A percentile compares a stretch with the other conserved stretches of the same genome.
phyloP scores from a whole-genome alignment of 1,140 invertebrate genomes.

The Zaprionus davidi region DNA sequence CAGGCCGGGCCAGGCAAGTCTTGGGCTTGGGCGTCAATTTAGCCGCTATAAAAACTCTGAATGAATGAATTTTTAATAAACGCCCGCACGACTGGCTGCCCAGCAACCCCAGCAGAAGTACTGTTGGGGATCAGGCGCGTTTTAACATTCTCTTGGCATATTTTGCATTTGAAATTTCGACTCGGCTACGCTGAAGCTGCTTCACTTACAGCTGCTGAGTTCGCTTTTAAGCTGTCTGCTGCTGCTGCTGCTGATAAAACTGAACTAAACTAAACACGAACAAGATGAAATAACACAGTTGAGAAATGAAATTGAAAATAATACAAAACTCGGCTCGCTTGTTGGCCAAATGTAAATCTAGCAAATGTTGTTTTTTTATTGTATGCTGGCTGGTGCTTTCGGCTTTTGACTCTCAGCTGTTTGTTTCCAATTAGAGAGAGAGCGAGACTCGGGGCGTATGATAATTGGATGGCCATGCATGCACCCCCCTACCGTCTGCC shows the following conservation, averaged over 20 bases:
- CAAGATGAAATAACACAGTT: neutral
- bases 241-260: constrained; percentile 24
- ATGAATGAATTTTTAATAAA: constrained; percentile 79
- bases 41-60: constrained; percentile 64
- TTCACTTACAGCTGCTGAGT: constrained; percentile 27
- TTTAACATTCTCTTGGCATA: constrained; percentile 48
- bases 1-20: neutral
- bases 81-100: constrained; percentile 27
- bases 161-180: constrained; percentile 75
- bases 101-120: neutral
- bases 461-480: constrained; percentile 78
- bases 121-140: constrained; percentile 1
- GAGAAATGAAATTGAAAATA: constrained; percentile 17
- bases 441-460: constrained; percentile 55
- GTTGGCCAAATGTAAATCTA: constrained; percentile 72
- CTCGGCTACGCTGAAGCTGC: constrained; percentile 12
- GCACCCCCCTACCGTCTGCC: constrained; percentile 2
- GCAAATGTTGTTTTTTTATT: constrained; percentile 57
- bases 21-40: constrained; percentile 49
- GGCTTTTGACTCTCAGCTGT: constrained; percentile 73
- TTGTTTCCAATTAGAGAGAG: constrained; percentile 75
- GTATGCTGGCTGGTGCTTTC: constrained; percentile 29
- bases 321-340: constrained; percentile 29
- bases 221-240: constrained; percentile 28
- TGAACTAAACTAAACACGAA: constrained; percentile 14